Evolutionary conservation across 2,797 vertebrate genomes (phyloP).

Genomic region (Sebastes umbrosus): DNA sequence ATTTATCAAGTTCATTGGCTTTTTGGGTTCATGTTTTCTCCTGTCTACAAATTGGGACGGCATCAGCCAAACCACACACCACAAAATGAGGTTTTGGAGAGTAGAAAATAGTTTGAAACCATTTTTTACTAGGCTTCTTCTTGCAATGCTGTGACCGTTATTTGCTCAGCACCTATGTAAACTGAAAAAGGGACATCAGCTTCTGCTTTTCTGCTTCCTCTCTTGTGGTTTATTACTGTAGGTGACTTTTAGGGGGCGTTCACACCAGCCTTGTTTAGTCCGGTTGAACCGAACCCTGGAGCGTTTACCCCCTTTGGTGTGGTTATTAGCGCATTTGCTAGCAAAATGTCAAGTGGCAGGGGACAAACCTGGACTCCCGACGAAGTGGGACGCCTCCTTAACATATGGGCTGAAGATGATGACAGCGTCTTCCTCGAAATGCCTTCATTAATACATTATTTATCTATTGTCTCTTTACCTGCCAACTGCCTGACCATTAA

Average conservation of each 20-base stretch:
- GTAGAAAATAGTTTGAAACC: not conserved
- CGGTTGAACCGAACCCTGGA: too few relatives aligned
- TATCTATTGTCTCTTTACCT: too few relatives aligned
- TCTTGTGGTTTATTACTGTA: not conserved
- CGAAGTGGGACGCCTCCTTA: too few relatives aligned
- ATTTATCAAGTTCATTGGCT: not conserved
- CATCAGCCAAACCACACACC: not conserved
- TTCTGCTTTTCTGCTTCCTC: not conserved
- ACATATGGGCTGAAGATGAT: too few relatives aligned
- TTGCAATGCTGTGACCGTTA: not conserved
- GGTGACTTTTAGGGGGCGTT: too few relatives aligned
- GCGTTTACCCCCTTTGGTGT: too few relatives aligned
- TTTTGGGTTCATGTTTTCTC: not conserved
- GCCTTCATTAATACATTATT: accelerated
- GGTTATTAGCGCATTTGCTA: too few relatives aligned
- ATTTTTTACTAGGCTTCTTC: not conserved
- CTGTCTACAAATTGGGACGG: not conserved
- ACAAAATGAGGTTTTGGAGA: not conserved
- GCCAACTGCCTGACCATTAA: too few relatives aligned
- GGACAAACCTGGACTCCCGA: too few relatives aligned
- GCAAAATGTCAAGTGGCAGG: too few relatives aligned
- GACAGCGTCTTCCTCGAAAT: too few relatives aligned
- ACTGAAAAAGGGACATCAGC: not conserved
- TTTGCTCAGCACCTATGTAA: not conserved
- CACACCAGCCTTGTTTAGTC: too few relatives aligned